Evolutionary conservation across 2,888 invertebrate species (phyloP).

Genomic region (Pediacus dermestoides): DNA sequence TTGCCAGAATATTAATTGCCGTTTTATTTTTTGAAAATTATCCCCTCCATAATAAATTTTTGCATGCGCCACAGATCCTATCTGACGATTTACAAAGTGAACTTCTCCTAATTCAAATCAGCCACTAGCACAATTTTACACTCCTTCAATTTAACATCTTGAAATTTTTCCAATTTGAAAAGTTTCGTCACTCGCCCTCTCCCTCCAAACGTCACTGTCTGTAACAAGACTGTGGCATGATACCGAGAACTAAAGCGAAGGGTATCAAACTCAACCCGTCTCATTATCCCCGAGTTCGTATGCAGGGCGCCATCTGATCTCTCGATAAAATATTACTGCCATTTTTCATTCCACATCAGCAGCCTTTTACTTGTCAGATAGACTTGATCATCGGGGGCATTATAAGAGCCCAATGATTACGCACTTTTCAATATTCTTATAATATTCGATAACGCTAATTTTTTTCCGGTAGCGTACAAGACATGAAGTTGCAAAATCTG

Average conservation of each 20-base stretch:
- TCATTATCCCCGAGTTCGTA: constrained; percentile 52
- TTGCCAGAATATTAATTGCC: no score
- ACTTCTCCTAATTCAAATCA: no score
- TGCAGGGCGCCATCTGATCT: constrained; percentile 53
- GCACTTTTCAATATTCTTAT: constrained; percentile 35
- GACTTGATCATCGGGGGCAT: constrained; percentile 47
- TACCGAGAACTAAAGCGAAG: constrained; percentile 38
- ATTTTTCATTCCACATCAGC: constrained; percentile 51
- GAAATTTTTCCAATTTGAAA: constrained; percentile 28
- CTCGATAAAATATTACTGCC: constrained; percentile 52
- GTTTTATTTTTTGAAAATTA: no score
- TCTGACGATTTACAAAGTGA: no score
- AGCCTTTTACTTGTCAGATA: constrained; percentile 50
- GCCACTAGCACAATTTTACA: no score
- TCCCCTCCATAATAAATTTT: no score
- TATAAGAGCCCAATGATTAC: constrained; percentile 44
- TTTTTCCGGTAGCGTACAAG: no score
- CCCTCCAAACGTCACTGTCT: constrained; percentile 28
- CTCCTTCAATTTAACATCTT: no score
- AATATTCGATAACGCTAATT: constrained; percentile 4
- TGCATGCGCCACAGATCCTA: no score
- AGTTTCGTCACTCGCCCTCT: constrained; percentile 28
- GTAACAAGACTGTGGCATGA: constrained; percentile 39
- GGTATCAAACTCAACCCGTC: constrained; percentile 48
- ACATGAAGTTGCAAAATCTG: no score